Base-by-base conservation (phyloP, 2,113 vertebrate genomes). In the Puma concolor region DNA sequence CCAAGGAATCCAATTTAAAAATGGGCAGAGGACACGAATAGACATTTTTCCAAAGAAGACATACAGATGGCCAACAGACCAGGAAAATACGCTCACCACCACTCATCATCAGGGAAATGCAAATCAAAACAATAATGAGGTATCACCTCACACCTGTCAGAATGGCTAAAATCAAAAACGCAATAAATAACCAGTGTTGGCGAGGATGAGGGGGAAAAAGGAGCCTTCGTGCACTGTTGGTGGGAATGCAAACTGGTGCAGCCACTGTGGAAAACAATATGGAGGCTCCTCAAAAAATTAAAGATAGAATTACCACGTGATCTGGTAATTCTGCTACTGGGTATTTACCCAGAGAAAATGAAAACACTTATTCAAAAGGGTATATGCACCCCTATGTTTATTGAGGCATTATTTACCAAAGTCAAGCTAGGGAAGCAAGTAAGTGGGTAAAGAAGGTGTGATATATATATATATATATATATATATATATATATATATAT, bases 401-500 rank as follows among this genome's bases (percentile, higher is more conserved):
- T 21, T 57, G 54, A 1, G 7, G 54, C 50, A 8, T 57, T 57
- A 21, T 57, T 21, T 21, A 57, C 54, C 54, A 19, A 6, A 54
- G 54, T 16, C 54, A 54, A 54, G 54, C 19, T 54, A 54, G 16
- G 54, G 54, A 17, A 19, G 54, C 54, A 19, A 54, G 54, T 19
- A 17, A 54, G 54, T 33, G 64, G 33, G 19, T 69, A n/a, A 7
- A 21, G 17, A 69, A 36, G 67, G 19, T 67, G 31, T n/a, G 66
- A 13, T 5, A 5, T 7, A 14, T 0, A 14, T 6, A 14, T 1
- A 31, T 4, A 69, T 38, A 38, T 4, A 5, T 31, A 13, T 2
- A 5, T 15, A 13, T 2, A 5, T 31, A 14, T 0, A 14, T 14
- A 14, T 1, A 31, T 8, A 69, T 5, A 5, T 31, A 13, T 6